phyloP scores from a whole-genome alignment of 2,797 vertebrate genomes.

The Parotocinclus haroldoi region DNA sequence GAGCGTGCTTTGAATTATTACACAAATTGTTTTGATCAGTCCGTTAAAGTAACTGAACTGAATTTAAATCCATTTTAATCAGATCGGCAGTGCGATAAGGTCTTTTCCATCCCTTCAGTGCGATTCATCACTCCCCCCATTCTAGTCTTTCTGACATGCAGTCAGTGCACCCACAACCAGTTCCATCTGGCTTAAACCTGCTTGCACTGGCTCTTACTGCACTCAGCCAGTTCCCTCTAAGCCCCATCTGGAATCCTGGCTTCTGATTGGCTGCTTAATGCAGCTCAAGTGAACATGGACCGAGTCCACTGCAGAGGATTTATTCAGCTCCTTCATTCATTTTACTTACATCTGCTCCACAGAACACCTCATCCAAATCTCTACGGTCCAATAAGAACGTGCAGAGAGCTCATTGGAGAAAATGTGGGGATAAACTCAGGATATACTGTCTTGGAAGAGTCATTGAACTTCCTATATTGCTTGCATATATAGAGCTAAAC shows the following conservation, averaged over 20 bases:
- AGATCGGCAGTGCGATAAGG: conserved; percentile 11
- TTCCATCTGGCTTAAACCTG: conserved; percentile 63
- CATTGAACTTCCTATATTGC: no score
- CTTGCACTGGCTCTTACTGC: conserved; percentile 55
- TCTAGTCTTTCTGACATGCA: no score
- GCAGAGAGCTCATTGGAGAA: no score
- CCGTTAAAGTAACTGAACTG: not conserved
- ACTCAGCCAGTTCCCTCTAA: conserved; percentile 61
- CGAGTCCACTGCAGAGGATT: conserved; percentile 31
- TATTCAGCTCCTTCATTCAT: conserved; percentile 31
- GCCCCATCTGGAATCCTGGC: conserved; percentile 58
- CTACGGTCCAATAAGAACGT: no score
- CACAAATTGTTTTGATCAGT: not conserved
- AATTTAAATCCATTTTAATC: conserved; percentile 16
- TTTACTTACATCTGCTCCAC: conserved; percentile 18
- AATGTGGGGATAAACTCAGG: no score
- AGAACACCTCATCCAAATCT: conserved; percentile 12
- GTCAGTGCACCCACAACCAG: conserved; percentile 62
- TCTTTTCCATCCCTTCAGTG: conserved; percentile 15
- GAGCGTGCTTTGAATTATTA: not conserved
- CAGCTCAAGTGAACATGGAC: conserved; percentile 55
- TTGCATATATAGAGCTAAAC: no score
- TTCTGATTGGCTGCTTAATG: conserved; percentile 56
- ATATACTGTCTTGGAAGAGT: no score
- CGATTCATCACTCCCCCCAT: conserved; percentile 3